Conservation (phyloP, 2,113 vertebrate species). For the Microcebus murinus region DNA sequence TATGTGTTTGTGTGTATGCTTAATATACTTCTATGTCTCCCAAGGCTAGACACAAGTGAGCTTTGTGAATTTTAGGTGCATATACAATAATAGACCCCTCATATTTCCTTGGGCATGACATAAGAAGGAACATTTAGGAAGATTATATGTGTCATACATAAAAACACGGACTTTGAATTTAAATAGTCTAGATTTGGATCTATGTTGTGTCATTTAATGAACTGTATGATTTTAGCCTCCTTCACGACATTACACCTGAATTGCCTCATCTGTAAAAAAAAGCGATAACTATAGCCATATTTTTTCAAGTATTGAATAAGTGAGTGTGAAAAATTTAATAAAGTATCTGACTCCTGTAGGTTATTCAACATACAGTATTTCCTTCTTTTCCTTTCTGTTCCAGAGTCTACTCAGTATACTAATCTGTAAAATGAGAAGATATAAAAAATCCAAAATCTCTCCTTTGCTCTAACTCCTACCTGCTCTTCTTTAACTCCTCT, state of each 20-base stretch:
- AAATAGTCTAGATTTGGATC: not conserved
- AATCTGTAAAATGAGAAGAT: not conserved
- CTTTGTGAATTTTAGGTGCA: not conserved
- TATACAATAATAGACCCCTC: not conserved
- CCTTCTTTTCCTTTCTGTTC: not conserved
- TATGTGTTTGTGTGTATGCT: not conserved
- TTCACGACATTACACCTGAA: not conserved
- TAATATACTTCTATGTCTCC: not conserved
- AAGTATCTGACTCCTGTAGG: not conserved
- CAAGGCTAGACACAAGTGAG: not conserved
- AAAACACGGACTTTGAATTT: not conserved
- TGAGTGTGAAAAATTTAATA: not conserved
- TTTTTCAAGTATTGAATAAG: not conserved
- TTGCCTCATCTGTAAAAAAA: not conserved
- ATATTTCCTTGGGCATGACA: not conserved
- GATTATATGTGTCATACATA: not conserved
- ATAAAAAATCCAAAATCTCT: not conserved
- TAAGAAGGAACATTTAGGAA: not conserved
- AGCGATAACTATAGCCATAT: not conserved
- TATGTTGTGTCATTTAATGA: not conserved
- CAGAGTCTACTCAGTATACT: not conserved
- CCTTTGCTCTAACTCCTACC: not conserved
- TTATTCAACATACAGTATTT: not conserved
- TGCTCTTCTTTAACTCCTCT: not conserved
- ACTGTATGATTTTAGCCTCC: not conserved